Conservation (phyloP, 2,113 vertebrate genomes). For the Agelaius tricolor region DNA sequence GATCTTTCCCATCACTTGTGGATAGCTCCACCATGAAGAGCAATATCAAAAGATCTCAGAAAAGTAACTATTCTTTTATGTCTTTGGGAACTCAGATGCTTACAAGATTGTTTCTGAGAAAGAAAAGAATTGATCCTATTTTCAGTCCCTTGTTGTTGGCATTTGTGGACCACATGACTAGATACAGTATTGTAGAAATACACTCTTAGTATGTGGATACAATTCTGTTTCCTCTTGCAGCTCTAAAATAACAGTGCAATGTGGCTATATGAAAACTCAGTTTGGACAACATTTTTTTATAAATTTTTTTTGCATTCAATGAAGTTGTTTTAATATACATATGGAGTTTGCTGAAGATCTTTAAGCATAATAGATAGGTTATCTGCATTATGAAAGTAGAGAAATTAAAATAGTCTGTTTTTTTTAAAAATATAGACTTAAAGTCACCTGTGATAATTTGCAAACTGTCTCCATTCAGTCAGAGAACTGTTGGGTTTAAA, state of each 20-base stretch:
- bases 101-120: conserved; percentile 79
- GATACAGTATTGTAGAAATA: conserved; percentile 58
- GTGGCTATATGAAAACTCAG: background rate
- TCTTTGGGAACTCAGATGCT: conserved; percentile 73
- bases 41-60: conserved; percentile 78
- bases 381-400: background rate
- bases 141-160: conserved; percentile 74
- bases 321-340: background rate
- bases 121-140: conserved; percentile 77
- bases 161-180: conserved; percentile 50
- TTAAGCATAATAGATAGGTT: background rate
- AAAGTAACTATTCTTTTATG: conserved; percentile 82
- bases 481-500: background rate
- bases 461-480: background rate
- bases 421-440: background rate
- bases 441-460: background rate
- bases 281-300: background rate
- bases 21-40: conserved; percentile 74
- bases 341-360: background rate
- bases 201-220: background rate
- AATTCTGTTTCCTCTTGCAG: conserved; percentile 9
- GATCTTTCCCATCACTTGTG: conserved; percentile 76
- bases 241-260: background rate
- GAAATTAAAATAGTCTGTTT: background rate
- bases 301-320: background rate